Evolutionary conservation across 1,140 invertebrate species (phyloP).

Genomic region (Pygmarrhopalites habei): DNA sequence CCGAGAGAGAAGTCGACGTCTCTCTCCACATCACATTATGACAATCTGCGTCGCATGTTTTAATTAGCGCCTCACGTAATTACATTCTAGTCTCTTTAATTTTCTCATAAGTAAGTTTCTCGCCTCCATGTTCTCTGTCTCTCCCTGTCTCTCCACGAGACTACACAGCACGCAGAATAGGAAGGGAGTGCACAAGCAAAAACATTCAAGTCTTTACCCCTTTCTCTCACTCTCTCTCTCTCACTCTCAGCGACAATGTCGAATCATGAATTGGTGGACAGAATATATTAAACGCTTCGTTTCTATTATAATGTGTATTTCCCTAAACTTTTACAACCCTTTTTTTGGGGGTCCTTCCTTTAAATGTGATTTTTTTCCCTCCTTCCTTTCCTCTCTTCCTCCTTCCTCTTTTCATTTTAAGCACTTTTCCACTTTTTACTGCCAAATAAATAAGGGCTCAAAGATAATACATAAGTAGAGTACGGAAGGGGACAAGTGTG

Average conservation of each 20-base stretch:
- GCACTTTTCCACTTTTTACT: background rate
- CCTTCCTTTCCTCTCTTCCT: no score
- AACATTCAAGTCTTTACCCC: background rate
- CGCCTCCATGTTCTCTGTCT: background rate
- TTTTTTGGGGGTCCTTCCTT: background rate
- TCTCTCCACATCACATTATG: slow-evolving; percentile 36
- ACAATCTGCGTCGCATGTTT: slow-evolving; percentile 39
- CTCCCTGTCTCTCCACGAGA: background rate
- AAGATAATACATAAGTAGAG: slow-evolving; percentile 20
- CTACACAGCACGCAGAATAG: background rate
- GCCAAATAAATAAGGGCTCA: no score
- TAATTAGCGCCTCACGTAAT: slow-evolving; percentile 39
- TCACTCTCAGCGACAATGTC: background rate
- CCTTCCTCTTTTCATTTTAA: background rate
- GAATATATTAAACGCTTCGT: background rate
- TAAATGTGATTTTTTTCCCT: no score
- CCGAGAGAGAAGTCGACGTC: no score
- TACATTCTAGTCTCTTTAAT: slow-evolving; percentile 20
- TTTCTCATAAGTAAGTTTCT: slow-evolving; percentile 4
- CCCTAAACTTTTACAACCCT: background rate
- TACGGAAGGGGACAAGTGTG: background rate
- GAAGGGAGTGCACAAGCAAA: background rate
- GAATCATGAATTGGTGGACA: no score
- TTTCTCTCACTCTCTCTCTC: background rate
- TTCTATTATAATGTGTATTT: no score